Percentiles rank a stretch among this genome's conserved stretches.
These are phyloP conservation scores for Drosophila leonis DNA, from an alignment of 2,888 invertebrate genomes.

Conservation along the genomic window DNA sequence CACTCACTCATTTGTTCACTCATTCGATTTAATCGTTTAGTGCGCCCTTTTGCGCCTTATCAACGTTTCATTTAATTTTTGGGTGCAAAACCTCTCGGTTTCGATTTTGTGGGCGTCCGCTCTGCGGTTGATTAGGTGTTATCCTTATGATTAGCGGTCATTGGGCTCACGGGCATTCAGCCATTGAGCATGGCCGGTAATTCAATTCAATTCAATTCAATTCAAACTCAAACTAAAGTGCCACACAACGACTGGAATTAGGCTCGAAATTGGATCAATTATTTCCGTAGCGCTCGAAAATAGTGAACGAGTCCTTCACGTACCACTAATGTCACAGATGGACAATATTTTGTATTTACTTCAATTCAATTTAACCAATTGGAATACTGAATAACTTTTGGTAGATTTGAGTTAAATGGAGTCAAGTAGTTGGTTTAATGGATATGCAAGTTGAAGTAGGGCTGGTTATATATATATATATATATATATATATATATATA, in stretches of 20 bases:
- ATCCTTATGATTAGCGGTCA: conserved; percentile 81
- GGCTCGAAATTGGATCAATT: conserved; percentile 43
- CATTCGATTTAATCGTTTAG: conserved; percentile 81
- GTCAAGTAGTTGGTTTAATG: background rate
- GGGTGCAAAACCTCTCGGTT: conserved; percentile 53
- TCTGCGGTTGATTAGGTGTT: conserved; percentile 78
- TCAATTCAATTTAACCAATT: conserved; percentile 8
- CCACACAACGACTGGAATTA: conserved; percentile 36
- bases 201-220: conserved; percentile 40
- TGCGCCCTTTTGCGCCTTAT: conserved; percentile 81
- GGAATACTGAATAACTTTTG: background rate
- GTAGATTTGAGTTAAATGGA: background rate
- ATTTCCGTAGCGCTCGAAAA: conserved; percentile 40
- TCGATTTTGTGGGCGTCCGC: conserved; percentile 67
- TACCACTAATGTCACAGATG: conserved; percentile 30
- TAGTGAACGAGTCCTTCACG: conserved; percentile 11
- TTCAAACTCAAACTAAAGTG: conserved; percentile 34
- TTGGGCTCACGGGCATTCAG: conserved; percentile 42
- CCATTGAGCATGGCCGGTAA: conserved; percentile 25
- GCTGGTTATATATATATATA: background rate
- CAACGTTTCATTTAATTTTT: conserved; percentile 81
- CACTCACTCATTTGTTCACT: conserved; percentile 76
- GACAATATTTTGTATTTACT: conserved; percentile 6
- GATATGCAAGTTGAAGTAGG: background rate
- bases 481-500: too few species aligned